Percentiles rank a stretch among this genome's conserved stretches.
Evolutionary conservation across 2,113 vertebrate species (phyloP).

Genomic region (Rafetus swinhoei): DNA sequence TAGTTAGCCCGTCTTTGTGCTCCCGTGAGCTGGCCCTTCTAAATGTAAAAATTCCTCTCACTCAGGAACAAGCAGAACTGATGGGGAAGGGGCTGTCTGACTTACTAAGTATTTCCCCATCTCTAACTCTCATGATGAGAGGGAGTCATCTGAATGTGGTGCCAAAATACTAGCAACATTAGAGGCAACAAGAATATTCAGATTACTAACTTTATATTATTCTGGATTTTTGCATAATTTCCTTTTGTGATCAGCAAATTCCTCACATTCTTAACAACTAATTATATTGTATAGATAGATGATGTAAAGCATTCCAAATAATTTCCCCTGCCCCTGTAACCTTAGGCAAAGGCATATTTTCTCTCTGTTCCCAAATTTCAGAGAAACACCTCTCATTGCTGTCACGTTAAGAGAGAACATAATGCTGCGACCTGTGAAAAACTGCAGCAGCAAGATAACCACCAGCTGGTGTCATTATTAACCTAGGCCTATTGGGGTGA

Average conservation of each 20-base stretch:
- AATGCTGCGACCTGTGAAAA: neutral
- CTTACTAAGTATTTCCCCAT: neutral
- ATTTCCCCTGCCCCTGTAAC: neutral
- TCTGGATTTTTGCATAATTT: neutral
- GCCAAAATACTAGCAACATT: neutral
- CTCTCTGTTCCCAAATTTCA: constrained; percentile 2
- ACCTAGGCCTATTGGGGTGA: fast-evolving
- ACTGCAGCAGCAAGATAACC: neutral
- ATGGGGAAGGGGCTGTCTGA: fast-evolving
- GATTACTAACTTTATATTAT: neutral
- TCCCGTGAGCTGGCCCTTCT: neutral
- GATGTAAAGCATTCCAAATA: constrained; percentile 22
- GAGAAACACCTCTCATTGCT: neutral
- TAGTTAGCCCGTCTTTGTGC: neutral
- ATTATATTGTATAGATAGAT: neutral
- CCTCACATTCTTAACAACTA: neutral
- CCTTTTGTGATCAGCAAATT: neutral
- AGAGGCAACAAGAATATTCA: neutral
- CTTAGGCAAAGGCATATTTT: neutral
- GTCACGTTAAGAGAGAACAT: neutral
- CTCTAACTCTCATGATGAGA: neutral
- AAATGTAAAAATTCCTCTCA: neutral
- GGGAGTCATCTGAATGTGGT: neutral
- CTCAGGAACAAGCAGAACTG: neutral
- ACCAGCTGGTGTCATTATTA: neutral